phyloP scores from a whole-genome alignment of 2,888 invertebrate genomes.

The Spodoptera littoralis region DNA sequence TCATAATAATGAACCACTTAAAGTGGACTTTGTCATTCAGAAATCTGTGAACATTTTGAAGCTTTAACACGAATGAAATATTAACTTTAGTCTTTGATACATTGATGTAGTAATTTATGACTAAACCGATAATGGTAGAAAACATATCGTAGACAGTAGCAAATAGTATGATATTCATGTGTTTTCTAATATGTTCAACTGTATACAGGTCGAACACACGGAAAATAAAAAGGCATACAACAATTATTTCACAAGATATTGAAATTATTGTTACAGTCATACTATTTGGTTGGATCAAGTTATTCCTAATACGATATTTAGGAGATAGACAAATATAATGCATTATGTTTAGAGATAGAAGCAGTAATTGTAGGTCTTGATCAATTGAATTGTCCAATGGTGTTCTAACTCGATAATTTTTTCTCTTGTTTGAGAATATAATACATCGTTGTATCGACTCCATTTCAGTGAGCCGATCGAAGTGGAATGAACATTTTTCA shows the following conservation, averaged over 20 bases:
- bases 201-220: neutral
- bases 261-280: neutral
- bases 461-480: neutral
- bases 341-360: constrained; percentile 12
- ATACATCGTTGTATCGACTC: neutral
- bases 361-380: constrained; percentile 16
- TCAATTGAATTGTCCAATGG: constrained; percentile 2
- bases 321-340: neutral
- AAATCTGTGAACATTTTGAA: constrained; percentile 1
- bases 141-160: neutral
- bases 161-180: neutral
- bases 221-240: too few relatives aligned
- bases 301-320: constrained; percentile 5
- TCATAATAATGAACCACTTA: neutral
- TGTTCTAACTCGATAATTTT: neutral
- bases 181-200: neutral
- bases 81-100: neutral
- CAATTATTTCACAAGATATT: too few relatives aligned
- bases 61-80: neutral
- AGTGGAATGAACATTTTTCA: too few relatives aligned
- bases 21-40: neutral
- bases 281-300: constrained; percentile 6
- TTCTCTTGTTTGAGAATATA: neutral
- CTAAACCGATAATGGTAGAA: neutral
- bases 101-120: neutral